Conservation (phyloP, 2,888 invertebrate species). For the Physocephala rufipes region DNA sequence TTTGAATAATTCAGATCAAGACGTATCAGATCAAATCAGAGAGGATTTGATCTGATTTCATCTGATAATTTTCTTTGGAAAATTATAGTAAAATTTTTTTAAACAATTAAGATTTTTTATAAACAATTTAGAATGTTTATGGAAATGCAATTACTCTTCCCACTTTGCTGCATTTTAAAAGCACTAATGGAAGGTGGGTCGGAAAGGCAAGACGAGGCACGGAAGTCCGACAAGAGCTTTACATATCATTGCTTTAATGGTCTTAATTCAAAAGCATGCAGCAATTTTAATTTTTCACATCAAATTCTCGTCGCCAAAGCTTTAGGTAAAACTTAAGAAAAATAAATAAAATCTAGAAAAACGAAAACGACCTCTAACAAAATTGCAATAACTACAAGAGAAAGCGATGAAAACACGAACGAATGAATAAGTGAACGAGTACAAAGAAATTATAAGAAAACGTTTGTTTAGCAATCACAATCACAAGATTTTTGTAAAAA, state of each 20-base stretch:
- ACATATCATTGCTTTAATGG: conserved; percentile 37
- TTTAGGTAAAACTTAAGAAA: background rate
- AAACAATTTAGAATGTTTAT: too few species aligned
- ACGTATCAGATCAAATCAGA: too few species aligned
- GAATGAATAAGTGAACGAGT: too few species aligned
- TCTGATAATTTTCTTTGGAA: too few species aligned
- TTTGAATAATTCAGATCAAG: too few species aligned
- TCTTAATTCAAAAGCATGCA: conserved; percentile 41
- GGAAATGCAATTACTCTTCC: too few species aligned
- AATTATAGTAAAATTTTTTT: too few species aligned
- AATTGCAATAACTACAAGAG: background rate
- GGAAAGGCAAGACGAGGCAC: background rate
- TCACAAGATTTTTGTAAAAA: background rate
- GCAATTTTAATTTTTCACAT: conserved; percentile 13
- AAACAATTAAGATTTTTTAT: too few species aligned
- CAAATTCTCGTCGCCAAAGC: conserved; percentile 16
- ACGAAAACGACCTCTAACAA: conserved; percentile 1
- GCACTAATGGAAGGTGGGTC: too few species aligned
- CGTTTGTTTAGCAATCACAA: background rate
- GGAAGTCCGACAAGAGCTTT: conserved; percentile 6
- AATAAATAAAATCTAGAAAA: conserved; percentile 3
- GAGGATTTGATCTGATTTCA: too few species aligned
- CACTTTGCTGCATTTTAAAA: too few species aligned
- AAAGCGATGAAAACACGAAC: background rate
- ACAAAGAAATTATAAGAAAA: background rate